A percentile compares a stretch with the other conserved stretches of the same genome.
Conservation (phyloP, 2,797 vertebrate species). For the Phalloptychus januarius region DNA sequence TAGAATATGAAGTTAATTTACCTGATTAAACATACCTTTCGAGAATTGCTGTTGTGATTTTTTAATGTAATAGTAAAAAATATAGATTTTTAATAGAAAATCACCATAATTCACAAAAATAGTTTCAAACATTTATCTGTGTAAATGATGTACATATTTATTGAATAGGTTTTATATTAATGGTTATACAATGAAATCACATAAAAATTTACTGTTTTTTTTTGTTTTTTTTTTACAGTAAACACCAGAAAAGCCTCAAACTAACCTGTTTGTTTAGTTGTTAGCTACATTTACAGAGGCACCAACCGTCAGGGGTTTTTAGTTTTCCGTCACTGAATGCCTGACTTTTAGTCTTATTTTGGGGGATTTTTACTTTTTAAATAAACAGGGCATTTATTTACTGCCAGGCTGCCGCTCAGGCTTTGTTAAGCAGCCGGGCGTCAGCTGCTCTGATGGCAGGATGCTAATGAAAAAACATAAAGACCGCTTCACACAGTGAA, state of each 20-base stretch:
- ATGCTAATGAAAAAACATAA: conserved; percentile 68
- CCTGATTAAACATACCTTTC: no score
- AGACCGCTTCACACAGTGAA: conserved; percentile 53
- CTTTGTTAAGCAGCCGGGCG: conserved; percentile 60
- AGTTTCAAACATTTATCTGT: no score
- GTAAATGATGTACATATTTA: no score
- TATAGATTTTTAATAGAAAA: no score
- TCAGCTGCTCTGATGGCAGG: conserved; percentile 41
- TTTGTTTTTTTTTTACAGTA: neutral
- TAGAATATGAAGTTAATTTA: no score
- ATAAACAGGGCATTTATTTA: conserved; percentile 44
- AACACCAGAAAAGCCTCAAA: neutral
- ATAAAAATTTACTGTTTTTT: neutral
- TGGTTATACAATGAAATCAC: neutral
- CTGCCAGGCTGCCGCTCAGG: conserved; percentile 46
- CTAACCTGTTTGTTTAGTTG: neutral
- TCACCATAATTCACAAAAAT: no score
- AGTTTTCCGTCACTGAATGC: neutral
- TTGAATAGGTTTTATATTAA: neutral
- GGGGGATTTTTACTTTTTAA: conserved; percentile 17
- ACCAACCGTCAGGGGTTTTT: neutral
- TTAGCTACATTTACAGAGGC: neutral
- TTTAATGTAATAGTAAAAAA: no score
- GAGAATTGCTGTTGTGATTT: no score
- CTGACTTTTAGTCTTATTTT: conserved; percentile 17